Conservation (phyloP, 2,797 vertebrate genomes). For the Euthynnus affinis region DNA sequence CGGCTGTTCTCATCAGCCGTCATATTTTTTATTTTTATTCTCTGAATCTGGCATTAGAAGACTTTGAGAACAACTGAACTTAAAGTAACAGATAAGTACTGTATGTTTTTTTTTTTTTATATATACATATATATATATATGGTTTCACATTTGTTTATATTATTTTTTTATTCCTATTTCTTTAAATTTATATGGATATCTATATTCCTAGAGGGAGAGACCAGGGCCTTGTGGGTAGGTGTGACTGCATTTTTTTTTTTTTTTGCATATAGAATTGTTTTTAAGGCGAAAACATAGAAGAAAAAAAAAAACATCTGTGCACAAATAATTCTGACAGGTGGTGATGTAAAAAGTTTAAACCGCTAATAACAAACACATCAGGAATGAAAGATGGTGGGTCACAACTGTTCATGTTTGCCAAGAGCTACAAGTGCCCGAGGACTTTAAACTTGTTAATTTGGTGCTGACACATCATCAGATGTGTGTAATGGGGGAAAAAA, state of each 20-base stretch:
- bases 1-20: conserved; percentile 13
- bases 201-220: conserved; percentile 75
- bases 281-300: background rate
- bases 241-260: conserved; percentile 4
- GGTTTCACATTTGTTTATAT: conserved; percentile 68
- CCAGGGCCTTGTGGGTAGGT: conserved; percentile 65
- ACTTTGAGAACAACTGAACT: conserved; percentile 54
- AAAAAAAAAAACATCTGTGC: background rate
- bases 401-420: conserved; percentile 32
- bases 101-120: conserved; percentile 63
- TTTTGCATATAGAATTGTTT: background rate
- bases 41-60: conserved; percentile 62
- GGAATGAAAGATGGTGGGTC: background rate
- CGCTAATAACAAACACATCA: background rate
- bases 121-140: too few relatives aligned
- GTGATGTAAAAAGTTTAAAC: conserved; percentile 9
- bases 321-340: background rate
- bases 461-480: conserved; percentile 44
- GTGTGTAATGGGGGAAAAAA: conserved; percentile 16
- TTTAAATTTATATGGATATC: conserved; percentile 77
- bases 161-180: conserved; percentile 65
- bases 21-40: conserved; percentile 23
- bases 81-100: conserved; percentile 55
- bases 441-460: conserved; percentile 22
- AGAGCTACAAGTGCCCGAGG: conserved; percentile 5